Conservation (phyloP, 2,113 vertebrate species). For the Brachypodius melanocephalos region DNA sequence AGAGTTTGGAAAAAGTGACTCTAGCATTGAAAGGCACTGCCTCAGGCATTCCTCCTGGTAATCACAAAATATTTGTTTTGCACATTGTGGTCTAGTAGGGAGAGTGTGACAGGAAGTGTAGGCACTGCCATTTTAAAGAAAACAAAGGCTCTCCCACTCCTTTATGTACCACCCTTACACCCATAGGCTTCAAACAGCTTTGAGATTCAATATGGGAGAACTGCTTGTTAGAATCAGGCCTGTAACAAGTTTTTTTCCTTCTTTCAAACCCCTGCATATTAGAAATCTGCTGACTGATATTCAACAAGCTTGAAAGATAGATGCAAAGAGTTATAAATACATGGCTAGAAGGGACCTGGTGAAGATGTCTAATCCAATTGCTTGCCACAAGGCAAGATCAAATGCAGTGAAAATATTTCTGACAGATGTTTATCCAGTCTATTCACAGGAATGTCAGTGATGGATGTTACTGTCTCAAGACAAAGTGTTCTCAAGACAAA, state of each 20-base stretch:
- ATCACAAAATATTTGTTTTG: background rate
- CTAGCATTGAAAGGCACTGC: background rate
- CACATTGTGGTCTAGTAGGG: background rate
- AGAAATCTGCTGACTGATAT: background rate
- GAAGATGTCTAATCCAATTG: background rate
- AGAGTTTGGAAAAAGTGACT: background rate
- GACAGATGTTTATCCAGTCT: conserved; percentile 12
- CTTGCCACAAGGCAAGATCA: background rate
- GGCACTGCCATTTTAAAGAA: background rate
- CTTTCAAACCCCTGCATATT: background rate
- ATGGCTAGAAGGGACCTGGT: background rate
- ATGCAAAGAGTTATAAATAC: background rate
- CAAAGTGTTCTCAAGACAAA: background rate
- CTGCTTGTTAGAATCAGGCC: background rate
- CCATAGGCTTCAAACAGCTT: background rate
- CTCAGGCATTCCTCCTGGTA: background rate
- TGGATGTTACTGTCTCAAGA: background rate
- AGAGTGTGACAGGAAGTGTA: background rate
- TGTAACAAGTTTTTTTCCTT: background rate
- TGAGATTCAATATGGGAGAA: background rate
- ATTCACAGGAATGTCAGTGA: background rate
- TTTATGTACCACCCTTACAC: background rate
- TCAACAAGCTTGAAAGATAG: background rate
- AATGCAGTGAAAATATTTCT: background rate
- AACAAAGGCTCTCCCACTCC: rapidly evolving